These are phyloP conservation scores for Amphiprion clarkii DNA, from an alignment of 2,797 vertebrate genomes.

Conservation along the genomic window DNA sequence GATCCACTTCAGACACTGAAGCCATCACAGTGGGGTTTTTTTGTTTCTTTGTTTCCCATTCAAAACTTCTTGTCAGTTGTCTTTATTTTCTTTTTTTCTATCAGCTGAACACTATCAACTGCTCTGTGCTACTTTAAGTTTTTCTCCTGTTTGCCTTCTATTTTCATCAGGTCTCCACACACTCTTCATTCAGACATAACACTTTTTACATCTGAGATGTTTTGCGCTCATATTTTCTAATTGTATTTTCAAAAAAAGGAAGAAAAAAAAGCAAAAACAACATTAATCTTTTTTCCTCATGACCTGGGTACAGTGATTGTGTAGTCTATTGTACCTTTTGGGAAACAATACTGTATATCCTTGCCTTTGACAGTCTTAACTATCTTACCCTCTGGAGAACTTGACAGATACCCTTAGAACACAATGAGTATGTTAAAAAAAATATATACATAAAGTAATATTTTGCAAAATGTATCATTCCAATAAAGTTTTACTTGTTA, in stretches of 20 bases:
- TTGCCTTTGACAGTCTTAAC: slow-evolving; percentile 92
- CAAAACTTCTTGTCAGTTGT: slow-evolving; percentile 45
- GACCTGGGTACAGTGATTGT: slow-evolving; percentile 88
- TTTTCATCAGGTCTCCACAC: slow-evolving; percentile 76
- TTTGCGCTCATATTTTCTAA: slow-evolving; percentile 89
- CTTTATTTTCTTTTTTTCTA: slow-evolving; percentile 60
- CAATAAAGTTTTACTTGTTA: slow-evolving; percentile 93
- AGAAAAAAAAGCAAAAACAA: slow-evolving; percentile 71
- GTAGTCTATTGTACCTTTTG: slow-evolving; percentile 89
- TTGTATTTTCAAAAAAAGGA: slow-evolving; percentile 88
- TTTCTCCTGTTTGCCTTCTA: slow-evolving; percentile 79
- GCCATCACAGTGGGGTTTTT: slow-evolving; percentile 42
- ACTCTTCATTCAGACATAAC: slow-evolving; percentile 80
- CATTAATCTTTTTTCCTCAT: slow-evolving; percentile 86
- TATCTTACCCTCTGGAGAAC: slow-evolving; percentile 90
- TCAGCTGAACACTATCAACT: slow-evolving; percentile 70
- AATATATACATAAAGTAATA: slow-evolving; percentile 88
- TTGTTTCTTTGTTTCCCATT: slow-evolving; percentile 34
- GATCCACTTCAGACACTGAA: slow-evolving; percentile 64
- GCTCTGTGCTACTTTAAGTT: slow-evolving; percentile 67
- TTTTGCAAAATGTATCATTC: slow-evolving; percentile 94
- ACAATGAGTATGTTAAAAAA: slow-evolving; percentile 87
- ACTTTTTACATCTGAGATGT: slow-evolving; percentile 86
- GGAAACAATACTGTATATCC: slow-evolving; percentile 90
- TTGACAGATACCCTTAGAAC: slow-evolving; percentile 89